Evolutionary conservation across 2,797 vertebrate species (phyloP), one percentile per base, ranked within the genome.

Genomic region (Dryobates pubescens): DNA sequence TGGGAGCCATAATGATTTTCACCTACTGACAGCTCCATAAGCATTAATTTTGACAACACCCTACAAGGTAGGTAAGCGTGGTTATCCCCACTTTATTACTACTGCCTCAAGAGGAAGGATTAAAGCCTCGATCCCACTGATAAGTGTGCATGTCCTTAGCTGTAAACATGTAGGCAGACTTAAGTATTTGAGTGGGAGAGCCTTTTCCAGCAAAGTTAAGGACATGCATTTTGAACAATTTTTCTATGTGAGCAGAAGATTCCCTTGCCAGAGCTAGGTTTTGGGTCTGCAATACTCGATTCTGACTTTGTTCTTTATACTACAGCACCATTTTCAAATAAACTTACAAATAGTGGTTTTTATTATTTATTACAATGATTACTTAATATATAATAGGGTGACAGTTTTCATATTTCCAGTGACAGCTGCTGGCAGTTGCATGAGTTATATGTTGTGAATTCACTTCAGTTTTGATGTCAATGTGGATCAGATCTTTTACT

Each of bases 31-130:
- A 3, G 68, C 63, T 89, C 69, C 2, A 3, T 49, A 64, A 88
- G 34, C 94, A 84, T 93, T 91, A 90, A 89, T 94, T 90, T 91
- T 95, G 92, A 88, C 89, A 89, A 79, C 64, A 88, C 45, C 70
- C 54, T 93, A 84, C 80, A 69, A 94, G 71, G 56, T 22, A 64
- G 76, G 93, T 61, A 88, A 92, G 86, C 0, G 0, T 78, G 36
- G 92, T 88, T 96, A 82, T 89, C 80, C 90, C 64, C 61, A 17
- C 74, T 93, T 93, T 89, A 92, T 76, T 84, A 57, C 69, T 17
- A 36, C 83, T 72, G 45, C 68, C 82, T 79, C 85, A 34, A 73
- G 82, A 92, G 71, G 68, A 92, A 77, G 89, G 80, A 82, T 76
- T 91, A 93, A 92, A 94, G 62, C 29, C 67, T 83, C 1, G 4